Conservation (phyloP, 2,888 invertebrate species). For the Cheiracanthium punctorium region DNA sequence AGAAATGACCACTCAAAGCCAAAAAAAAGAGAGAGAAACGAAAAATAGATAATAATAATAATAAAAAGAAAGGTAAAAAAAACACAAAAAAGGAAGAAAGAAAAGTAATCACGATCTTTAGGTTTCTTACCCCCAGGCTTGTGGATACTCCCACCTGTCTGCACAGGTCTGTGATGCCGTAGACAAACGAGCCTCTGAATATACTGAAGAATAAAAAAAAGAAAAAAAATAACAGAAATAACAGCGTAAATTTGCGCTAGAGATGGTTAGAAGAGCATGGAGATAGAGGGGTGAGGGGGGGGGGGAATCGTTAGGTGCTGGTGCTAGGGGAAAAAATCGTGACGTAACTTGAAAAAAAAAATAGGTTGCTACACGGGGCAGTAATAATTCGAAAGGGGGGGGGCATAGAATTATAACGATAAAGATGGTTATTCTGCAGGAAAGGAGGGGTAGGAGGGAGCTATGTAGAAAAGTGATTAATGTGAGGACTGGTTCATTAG, state of each 20-base stretch:
- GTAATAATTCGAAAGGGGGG: neutral
- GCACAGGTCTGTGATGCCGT: conserved; percentile 44
- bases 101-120: conserved; percentile 66
- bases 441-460: too few species aligned
- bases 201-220: neutral
- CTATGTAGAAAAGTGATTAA: neutral
- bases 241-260: neutral
- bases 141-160: conserved; percentile 65
- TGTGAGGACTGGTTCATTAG: neutral
- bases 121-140: conserved; percentile 41
- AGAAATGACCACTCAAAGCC: conserved; percentile 53
- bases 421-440: neutral
- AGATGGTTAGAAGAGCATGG: neutral
- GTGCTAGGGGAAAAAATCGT: too few species aligned
- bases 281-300: neutral
- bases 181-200: conserved; percentile 54
- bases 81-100: neutral
- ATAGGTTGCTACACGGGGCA: neutral
- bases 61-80: conserved; percentile 6
- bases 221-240: neutral
- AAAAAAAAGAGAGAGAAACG: conserved; percentile 8
- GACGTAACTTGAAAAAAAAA: neutral
- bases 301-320: neutral
- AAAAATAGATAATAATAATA: neutral
- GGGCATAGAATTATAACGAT: neutral